phyloP scores from a whole-genome alignment of 2,113 vertebrate species.

The Hypanus sabinus region DNA sequence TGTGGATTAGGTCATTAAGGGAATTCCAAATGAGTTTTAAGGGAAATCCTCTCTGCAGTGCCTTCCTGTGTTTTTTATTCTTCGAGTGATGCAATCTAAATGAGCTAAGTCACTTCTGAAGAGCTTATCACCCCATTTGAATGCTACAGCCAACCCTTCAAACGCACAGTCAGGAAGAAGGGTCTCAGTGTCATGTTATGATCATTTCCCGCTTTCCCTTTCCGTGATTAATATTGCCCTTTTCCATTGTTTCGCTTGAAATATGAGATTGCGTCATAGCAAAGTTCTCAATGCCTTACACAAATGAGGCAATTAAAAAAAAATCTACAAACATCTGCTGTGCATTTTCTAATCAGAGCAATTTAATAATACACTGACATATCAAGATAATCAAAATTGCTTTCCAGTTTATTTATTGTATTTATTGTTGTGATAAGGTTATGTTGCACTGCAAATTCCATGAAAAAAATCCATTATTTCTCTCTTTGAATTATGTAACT shows the following conservation, averaged over 20 bases:
- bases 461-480: not conserved
- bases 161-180: slow-evolving; percentile 14
- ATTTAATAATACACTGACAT: not conserved
- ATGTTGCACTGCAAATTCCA: not conserved
- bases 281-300: not conserved
- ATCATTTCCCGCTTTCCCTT: not conserved
- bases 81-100: not conserved
- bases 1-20: not conserved
- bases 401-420: not conserved
- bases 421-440: not conserved
- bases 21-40: not conserved
- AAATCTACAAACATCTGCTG: not conserved
- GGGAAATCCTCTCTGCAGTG: not conserved
- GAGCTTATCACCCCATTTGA: not conserved
- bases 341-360: not conserved
- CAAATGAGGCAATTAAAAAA: not conserved
- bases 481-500: no score
- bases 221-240: not conserved
- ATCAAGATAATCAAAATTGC: not conserved
- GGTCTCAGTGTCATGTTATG: not conserved
- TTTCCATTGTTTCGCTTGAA: not conserved
- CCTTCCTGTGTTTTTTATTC: not conserved
- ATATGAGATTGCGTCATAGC: not conserved
- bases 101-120: slow-evolving; percentile 3
- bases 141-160: not conserved